A percentile compares a stretch with the other conserved stretches of the same genome.
Evolutionary conservation across 92 coral and sea anemone genomes (phyloP).

Genomic region (Epizoanthus scotinus): DNA sequence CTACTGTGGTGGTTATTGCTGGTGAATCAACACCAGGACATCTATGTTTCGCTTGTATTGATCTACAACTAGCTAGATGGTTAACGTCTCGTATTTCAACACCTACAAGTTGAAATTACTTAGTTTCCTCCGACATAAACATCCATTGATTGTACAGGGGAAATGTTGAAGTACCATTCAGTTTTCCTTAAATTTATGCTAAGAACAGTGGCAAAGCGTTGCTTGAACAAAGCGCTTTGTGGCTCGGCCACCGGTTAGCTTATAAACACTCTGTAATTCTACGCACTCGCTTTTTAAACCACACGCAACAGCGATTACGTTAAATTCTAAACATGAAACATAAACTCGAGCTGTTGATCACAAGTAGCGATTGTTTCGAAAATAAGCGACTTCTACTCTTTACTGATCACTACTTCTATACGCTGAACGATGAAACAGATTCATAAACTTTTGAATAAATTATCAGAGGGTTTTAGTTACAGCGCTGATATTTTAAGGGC

Average conservation of each 20-base stretch:
- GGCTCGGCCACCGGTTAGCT: slow-evolving; percentile 79
- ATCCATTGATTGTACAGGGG: slow-evolving; percentile 24
- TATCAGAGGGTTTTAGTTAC: slow-evolving; percentile 59
- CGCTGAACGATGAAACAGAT: slow-evolving; percentile 28
- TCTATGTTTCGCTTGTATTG: slow-evolving; percentile 8
- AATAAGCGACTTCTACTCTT: not conserved
- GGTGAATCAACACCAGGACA: too few relatives aligned
- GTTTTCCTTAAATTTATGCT: slow-evolving; percentile 32
- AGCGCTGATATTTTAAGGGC: slow-evolving; percentile 47
- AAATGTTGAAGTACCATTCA: slow-evolving; percentile 17
- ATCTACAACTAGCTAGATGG: not conserved
- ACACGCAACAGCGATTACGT: slow-evolving; percentile 42
- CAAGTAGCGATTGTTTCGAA: slow-evolving; percentile 10
- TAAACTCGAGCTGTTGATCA: slow-evolving; percentile 13
- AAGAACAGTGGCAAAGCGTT: slow-evolving; percentile 33
- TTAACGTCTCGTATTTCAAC: slow-evolving; percentile 16
- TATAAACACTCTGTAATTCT: slow-evolving; percentile 32
- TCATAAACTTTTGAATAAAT: slow-evolving; percentile 58
- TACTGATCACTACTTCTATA: not conserved
- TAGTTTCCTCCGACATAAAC: slow-evolving; percentile 28
- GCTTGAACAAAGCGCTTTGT: slow-evolving; percentile 76
- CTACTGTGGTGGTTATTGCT: slow-evolving; percentile 10
- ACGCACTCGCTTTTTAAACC: slow-evolving; percentile 49
- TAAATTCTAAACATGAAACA: slow-evolving; percentile 37
- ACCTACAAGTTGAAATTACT: slow-evolving; percentile 22